Evolutionary conservation across 2,888 invertebrate species (phyloP).

Genomic region (Panorpa germanica): DNA sequence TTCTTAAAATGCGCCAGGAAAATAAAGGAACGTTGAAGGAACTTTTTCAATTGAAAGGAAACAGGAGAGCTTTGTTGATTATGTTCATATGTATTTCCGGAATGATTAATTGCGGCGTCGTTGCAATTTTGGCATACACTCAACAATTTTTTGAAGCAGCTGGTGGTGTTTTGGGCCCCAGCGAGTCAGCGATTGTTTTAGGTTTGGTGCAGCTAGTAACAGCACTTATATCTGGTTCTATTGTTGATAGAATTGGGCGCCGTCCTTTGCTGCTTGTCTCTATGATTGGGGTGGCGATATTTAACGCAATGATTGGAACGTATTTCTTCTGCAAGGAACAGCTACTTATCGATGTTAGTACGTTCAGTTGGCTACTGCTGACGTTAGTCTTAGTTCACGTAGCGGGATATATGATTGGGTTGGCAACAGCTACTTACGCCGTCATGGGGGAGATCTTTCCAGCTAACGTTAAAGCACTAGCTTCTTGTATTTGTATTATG

Average conservation of each 20-base stretch:
- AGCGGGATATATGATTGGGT: slow-evolving; percentile 38
- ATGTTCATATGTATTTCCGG: slow-evolving; percentile 37
- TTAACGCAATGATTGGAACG: slow-evolving; percentile 31
- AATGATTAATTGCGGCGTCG: slow-evolving; percentile 39
- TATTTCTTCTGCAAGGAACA: slow-evolving; percentile 34
- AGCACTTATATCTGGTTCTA: slow-evolving; percentile 32
- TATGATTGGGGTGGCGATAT: slow-evolving; percentile 31
- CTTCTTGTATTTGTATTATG: slow-evolving; percentile 40
- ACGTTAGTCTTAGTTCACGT: slow-evolving; percentile 37
- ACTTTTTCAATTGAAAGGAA: slow-evolving; percentile 29
- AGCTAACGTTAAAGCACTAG: slow-evolving; percentile 38
- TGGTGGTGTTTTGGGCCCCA: slow-evolving; percentile 27
- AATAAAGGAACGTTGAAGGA: slow-evolving; percentile 29
- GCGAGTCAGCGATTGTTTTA: slow-evolving; percentile 30
- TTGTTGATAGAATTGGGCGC: slow-evolving; percentile 40
- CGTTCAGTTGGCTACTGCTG: slow-evolving; percentile 33
- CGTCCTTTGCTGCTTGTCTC: slow-evolving; percentile 38
- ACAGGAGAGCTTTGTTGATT: slow-evolving; percentile 35
- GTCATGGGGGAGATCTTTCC: slow-evolving; percentile 45
- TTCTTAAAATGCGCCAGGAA: slow-evolving; percentile 33
- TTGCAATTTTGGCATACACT: slow-evolving; percentile 35
- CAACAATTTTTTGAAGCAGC: slow-evolving; percentile 39
- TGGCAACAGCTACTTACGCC: slow-evolving; percentile 41
- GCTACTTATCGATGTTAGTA: slow-evolving; percentile 26
- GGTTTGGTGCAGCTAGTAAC: slow-evolving; percentile 33